A percentile compares a stretch with the other conserved stretches of the same genome.
Conservation (phyloP, 1,140 invertebrate genomes). For the Andricus grossulariae region DNA sequence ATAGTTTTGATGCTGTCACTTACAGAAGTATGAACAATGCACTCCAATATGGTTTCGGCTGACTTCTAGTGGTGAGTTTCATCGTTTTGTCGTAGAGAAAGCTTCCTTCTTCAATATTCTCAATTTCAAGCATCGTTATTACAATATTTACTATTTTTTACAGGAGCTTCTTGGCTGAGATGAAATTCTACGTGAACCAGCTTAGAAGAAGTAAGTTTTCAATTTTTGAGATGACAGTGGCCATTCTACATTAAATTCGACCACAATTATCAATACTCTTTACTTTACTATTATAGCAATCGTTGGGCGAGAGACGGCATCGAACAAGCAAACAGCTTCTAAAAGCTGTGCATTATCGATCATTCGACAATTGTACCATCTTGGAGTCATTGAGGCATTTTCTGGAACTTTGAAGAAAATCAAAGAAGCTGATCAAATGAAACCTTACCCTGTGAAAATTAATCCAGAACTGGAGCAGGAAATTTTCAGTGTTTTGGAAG, state of each 20-base stretch:
- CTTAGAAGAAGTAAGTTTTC: conserved; percentile 84
- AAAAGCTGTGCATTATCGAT: conserved; percentile 97
- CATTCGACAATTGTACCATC: conserved; percentile 95
- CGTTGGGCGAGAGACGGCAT: conserved; percentile 92
- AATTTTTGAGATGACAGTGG: background rate
- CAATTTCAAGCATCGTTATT: background rate
- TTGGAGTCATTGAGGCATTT: conserved; percentile 94
- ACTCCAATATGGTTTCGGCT: conserved; percentile 72
- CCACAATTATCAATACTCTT: conserved; percentile 4
- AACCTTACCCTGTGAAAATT: conserved; percentile 87
- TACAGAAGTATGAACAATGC: conserved; percentile 61
- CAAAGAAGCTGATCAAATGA: conserved; percentile 83
- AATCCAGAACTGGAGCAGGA: conserved; percentile 81
- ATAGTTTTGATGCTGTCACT: conserved; percentile 68
- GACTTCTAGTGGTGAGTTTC: conserved; percentile 70
- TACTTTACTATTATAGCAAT: conserved; percentile 73
- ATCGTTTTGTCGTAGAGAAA: background rate
- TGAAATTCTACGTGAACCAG: conserved; percentile 90
- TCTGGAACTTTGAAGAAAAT: conserved; percentile 91
- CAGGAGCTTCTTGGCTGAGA: conserved; percentile 95
- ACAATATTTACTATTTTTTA: conserved; percentile 55
- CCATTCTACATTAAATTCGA: background rate
- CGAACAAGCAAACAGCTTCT: conserved; percentile 97
- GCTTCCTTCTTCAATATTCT: background rate
- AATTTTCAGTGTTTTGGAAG: conserved; percentile 80